Evolutionary conservation across 2,113 vertebrate genomes (phyloP).

Genomic region (Pelmatolapia mariae): DNA sequence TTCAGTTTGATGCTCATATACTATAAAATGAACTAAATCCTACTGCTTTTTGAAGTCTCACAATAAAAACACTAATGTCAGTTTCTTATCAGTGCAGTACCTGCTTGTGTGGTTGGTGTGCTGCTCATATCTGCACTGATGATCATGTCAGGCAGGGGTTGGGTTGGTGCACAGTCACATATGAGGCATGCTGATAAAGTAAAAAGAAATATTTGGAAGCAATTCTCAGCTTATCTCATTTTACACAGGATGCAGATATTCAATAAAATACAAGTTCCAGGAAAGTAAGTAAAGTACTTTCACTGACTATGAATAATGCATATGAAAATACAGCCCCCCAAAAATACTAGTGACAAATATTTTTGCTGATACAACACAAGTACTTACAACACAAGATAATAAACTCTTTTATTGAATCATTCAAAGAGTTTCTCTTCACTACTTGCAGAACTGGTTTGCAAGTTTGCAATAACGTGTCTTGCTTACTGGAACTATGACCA

Average conservation of each 20-base stretch:
- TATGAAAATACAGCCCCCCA: not conserved
- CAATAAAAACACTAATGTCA: not conserved
- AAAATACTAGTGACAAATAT: not conserved
- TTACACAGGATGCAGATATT: not conserved
- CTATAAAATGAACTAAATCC: not conserved
- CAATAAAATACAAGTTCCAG: not conserved
- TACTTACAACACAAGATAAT: not conserved
- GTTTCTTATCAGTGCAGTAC: conserved; percentile 56
- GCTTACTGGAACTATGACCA: not conserved
- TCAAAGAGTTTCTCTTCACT: not conserved
- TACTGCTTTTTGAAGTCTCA: not conserved
- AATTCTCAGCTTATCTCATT: not conserved
- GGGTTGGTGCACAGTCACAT: conserved; percentile 73
- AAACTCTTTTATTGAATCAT: not conserved
- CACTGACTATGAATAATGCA: not conserved
- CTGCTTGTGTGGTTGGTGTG: conserved; percentile 64
- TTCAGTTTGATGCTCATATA: not conserved
- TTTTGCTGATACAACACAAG: not conserved
- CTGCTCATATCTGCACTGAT: conserved; percentile 41
- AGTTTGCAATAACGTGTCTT: not conserved
- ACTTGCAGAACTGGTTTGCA: not conserved
- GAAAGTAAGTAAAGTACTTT: not conserved
- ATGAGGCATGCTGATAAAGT: conserved; percentile 69
- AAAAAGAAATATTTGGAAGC: not conserved
- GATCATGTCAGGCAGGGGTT: conserved; percentile 65